Percentiles rank a stretch among this genome's conserved stretches.
Evolutionary conservation across 2,797 vertebrate species (phyloP).

Genomic region (Sarcophilus harrisii): DNA sequence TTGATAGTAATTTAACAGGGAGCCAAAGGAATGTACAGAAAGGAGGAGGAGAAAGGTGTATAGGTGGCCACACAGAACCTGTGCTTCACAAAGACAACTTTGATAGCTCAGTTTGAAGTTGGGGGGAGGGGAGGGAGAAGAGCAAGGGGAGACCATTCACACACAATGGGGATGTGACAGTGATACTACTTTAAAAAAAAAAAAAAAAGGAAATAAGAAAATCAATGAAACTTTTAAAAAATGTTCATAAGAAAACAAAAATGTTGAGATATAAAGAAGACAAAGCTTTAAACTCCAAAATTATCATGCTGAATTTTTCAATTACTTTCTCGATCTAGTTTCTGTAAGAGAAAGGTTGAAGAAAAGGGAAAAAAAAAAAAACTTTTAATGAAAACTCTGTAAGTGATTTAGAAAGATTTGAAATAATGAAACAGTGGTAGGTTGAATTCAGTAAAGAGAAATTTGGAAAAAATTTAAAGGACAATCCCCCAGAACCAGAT

Average conservation of each 20-base stretch:
- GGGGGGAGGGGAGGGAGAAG: no score
- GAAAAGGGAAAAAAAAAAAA: neutral
- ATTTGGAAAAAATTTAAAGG: neutral
- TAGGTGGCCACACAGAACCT: neutral
- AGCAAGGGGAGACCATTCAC: no score
- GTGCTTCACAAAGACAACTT: neutral
- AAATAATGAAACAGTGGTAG: neutral
- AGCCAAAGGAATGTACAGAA: neutral
- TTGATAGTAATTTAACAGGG: neutral
- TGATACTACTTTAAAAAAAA: neutral
- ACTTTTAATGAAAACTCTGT: neutral
- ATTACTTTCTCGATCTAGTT: neutral
- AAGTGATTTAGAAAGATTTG: neutral
- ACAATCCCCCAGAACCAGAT: neutral
- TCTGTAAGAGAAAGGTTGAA: neutral
- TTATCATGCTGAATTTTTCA: neutral
- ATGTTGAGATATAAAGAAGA: neutral
- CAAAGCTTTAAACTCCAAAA: neutral
- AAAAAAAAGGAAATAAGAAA: neutral
- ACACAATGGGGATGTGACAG: no score
- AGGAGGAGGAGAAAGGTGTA: neutral
- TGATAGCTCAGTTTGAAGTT: neutral
- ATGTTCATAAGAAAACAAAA: no score
- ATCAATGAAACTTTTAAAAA: neutral
- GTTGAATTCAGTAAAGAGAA: neutral